Conservation (phyloP, 2,888 invertebrate genomes). For the Melipona bicolor region DNA sequence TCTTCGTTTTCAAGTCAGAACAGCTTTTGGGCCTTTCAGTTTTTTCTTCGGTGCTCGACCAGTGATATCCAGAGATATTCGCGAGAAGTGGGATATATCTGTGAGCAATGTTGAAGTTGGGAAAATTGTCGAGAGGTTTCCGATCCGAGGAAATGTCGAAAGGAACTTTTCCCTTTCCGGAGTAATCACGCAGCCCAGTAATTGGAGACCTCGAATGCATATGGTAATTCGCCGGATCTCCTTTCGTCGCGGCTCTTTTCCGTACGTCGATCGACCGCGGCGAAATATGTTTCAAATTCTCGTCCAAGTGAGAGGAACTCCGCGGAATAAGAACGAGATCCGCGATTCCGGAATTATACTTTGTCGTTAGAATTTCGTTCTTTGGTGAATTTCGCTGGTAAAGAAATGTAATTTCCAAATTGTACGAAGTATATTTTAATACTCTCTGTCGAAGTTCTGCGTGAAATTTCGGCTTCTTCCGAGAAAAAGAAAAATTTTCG, state of each 20-base stretch:
- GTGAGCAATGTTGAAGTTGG: background rate
- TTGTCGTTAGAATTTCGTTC: too few relatives aligned
- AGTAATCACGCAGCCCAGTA: conserved; percentile 32
- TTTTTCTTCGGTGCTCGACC: too few relatives aligned
- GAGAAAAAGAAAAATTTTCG: too few relatives aligned
- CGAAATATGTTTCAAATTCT: conserved; percentile 37
- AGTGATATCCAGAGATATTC: background rate
- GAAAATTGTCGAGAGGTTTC: conserved; percentile 3
- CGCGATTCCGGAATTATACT: background rate
- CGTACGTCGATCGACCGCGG: conserved; percentile 26
- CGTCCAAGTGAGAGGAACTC: background rate
- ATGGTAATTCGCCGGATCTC: conserved; percentile 47
- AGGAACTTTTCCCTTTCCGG: conserved; percentile 34
- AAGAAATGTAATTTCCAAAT: too few relatives aligned
- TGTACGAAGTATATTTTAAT: too few relatives aligned
- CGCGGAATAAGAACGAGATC: background rate
- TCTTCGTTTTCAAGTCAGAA: too few relatives aligned
- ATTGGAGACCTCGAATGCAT: conserved; percentile 46
- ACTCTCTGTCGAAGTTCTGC: too few relatives aligned
- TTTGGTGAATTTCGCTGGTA: too few relatives aligned
- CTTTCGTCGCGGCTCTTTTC: background rate
- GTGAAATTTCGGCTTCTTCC: too few relatives aligned
- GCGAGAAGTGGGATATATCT: background rate
- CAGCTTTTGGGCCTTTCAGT: too few relatives aligned
- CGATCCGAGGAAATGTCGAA: background rate